Evolutionary conservation across 2,797 vertebrate species (phyloP).

Genomic region (Sus cebifrons): DNA sequence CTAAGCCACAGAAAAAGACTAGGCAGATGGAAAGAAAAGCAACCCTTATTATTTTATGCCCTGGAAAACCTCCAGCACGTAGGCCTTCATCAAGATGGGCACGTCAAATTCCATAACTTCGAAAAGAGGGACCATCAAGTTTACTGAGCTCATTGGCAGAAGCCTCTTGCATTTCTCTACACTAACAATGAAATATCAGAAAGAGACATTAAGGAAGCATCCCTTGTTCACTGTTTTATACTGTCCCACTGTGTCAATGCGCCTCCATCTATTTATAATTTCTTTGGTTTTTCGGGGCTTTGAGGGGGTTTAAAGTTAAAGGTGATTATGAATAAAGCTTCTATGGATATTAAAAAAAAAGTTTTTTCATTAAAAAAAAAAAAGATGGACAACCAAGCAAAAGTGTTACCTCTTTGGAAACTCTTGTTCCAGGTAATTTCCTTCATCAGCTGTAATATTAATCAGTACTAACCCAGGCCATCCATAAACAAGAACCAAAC

Average conservation of each 20-base stretch:
- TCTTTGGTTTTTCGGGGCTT: too few relatives aligned
- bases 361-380: not conserved
- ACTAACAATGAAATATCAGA: too few relatives aligned
- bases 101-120: not conserved
- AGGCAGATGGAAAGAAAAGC: not conserved
- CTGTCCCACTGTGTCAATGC: too few relatives aligned
- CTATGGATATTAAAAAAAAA: too few relatives aligned
- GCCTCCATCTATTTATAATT: too few relatives aligned
- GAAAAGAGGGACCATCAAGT: not conserved
- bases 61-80: not conserved
- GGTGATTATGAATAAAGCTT: too few relatives aligned
- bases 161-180: too few relatives aligned
- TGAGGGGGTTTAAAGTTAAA: too few relatives aligned
- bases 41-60: not conserved
- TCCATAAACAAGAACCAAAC: conserved; percentile 82
- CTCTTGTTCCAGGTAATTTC: conserved; percentile 71
- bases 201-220: too few relatives aligned
- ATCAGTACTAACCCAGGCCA: conserved; percentile 69
- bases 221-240: too few relatives aligned
- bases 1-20: not conserved
- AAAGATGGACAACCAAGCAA: not conserved
- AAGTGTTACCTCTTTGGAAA: not conserved
- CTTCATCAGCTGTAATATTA: conserved; percentile 71
- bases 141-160: too few relatives aligned
- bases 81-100: not conserved